Evolutionary conservation across 1,140 invertebrate species (phyloP), one percentile per base, ranked within the genome.

Genomic region (Camponotus vicinus): DNA sequence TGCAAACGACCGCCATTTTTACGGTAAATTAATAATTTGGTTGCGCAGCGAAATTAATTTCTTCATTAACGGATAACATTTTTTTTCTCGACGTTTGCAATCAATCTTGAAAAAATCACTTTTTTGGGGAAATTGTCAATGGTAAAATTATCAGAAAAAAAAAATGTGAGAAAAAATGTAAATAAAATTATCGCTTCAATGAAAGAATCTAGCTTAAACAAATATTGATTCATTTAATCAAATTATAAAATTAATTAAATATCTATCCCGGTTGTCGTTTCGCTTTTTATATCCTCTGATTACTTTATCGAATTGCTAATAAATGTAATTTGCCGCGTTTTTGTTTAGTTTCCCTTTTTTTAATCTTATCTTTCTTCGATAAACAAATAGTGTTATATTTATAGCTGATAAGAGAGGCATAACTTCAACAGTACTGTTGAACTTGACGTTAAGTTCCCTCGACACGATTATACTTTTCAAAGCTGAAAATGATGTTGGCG

Each of bases 361-460:
- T 45, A 77, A 40, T 34, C 27, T n/a, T 32, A 63, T 15, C 15
- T 55, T 42, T 18, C 32, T 21, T n/a, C 37, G 37, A 42, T 59
- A 27, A 21, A 45, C 7, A 8, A 40, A 49, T 45, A 57, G 40
- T n/a, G 6, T 49, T 83, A 52, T 70, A 85, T 52, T 57, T 78
- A 59, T 40, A 59, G 59, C 61, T 86, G 70, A 77, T 70, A 84
- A 77, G 27, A 27, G 27, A 27, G 49, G 55, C 78, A 71, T 83
- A 64, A 89, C 86, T 86, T 32, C 49, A 80, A 86, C 85, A 45
- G 87, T n/a, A n/a, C n/a, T n/a, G n/a, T n/a, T n/a, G n/a, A n/a
- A n/a, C n/a, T n/a, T n/a, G n/a, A n/a, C n/a, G n/a, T 86, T 75
- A 85, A 73, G 63, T 89, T 90, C 83, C 83, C 86, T 89, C 63